Evolutionary conservation across 2,113 vertebrate species (phyloP).

Genomic region (Chionis minor): DNA sequence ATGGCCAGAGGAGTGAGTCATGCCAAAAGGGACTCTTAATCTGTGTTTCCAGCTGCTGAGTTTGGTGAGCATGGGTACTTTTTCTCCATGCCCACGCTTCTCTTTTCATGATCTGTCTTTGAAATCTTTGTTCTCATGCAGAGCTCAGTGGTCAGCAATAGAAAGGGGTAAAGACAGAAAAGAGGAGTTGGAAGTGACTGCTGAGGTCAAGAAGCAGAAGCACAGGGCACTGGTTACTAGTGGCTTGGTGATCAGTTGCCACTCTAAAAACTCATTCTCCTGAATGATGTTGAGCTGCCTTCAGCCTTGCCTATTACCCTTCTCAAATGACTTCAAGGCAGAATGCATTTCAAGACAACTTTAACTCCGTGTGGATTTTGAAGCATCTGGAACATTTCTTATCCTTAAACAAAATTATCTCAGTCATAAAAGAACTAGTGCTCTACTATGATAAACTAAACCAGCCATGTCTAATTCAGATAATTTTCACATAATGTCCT

Average conservation of each 20-base stretch:
- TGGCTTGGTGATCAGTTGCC: fast-evolving
- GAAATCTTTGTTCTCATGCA: neutral
- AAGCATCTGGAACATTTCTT: neutral
- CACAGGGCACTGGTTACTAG: neutral
- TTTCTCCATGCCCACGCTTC: fast-evolving
- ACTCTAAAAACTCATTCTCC: neutral
- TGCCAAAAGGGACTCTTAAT: neutral
- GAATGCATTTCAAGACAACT: neutral
- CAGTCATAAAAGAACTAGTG: neutral
- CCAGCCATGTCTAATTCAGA: neutral
- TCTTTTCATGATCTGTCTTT: neutral
- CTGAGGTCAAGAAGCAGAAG: neutral
- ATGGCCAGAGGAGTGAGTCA: neutral
- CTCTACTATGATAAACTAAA: neutral
- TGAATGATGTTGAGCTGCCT: neutral
- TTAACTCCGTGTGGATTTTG: neutral
- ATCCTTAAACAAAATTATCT: neutral
- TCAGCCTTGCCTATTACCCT: neutral
- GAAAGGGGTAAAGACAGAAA: neutral
- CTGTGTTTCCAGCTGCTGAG: neutral
- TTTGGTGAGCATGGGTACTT: neutral
- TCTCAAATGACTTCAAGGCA: neutral
- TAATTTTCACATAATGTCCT: neutral
- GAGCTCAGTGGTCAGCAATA: neutral
- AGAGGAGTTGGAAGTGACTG: neutral